phyloP scores from a whole-genome alignment of 2,113 vertebrate genomes.

The Ictidomys tridecemlineatus region DNA sequence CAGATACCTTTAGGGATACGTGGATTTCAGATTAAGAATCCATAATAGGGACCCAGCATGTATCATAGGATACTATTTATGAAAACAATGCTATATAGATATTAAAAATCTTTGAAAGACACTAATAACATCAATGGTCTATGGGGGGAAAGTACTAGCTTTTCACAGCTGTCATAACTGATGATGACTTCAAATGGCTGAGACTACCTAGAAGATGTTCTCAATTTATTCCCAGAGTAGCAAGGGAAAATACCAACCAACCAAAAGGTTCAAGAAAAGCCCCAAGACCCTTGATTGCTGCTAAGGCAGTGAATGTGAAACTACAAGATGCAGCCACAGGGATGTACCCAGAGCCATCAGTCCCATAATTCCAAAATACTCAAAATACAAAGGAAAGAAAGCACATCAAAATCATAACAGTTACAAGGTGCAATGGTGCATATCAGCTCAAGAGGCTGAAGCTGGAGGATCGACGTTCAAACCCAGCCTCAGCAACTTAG shows the following conservation, averaged over 20 bases:
- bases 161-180: background rate
- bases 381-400: slow-evolving; percentile 7
- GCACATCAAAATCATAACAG: background rate
- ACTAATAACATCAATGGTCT: background rate
- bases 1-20: background rate
- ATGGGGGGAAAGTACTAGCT: background rate
- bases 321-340: background rate
- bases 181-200: background rate
- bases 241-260: background rate
- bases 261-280: background rate
- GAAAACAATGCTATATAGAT: background rate
- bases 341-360: background rate
- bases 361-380: background rate
- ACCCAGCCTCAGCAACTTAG: too few species aligned
- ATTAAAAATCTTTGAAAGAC: background rate
- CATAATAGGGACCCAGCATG: background rate
- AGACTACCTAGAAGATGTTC: background rate
- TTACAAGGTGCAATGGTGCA: too few species aligned
- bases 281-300: background rate
- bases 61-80: background rate
- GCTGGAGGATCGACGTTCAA: too few species aligned
- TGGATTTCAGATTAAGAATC: background rate
- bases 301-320: background rate
- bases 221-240: background rate
- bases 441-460: too few species aligned